Base-by-base conservation (phyloP, 2,797 vertebrate genomes). In the Craterocephalus amniculus region DNA sequence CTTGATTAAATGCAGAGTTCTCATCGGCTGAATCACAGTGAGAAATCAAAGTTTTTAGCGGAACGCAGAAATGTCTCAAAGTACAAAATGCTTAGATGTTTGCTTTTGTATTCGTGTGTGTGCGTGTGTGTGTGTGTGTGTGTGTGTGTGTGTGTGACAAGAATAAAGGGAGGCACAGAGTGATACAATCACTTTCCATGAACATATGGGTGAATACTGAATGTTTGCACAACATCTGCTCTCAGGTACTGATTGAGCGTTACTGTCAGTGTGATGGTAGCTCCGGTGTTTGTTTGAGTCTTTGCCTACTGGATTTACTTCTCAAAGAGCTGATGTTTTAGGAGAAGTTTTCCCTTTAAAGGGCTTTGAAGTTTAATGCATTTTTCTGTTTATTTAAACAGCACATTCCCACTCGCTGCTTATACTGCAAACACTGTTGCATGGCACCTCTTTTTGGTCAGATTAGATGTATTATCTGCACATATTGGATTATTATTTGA, bases 211-310 rank as follows among this genome's bases (percentile, higher is more conserved):
- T 32, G 63, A 27, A 79, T 54, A 29, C 45, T 57, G 52, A 61
- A 67, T 73, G 72, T 80, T 75, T 86, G 64, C 66, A 52, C 40
- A 76, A 54, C 65, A 73, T 66, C 61, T 79, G 72, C 26, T 79
- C 20, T 4, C 27, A 63, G 16, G 38, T 24, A 38, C 26, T 36
- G 62, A 75, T n/a, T 55, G 29, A 78, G 63, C 43, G 74, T 49
- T 59, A 22, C 35, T 55, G 63, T 54, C 20, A 20, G 48, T 34
- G 31, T 29, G 26, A 35, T 49, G 29, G 22, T 55, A 26, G 31
- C 43, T 65, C 35, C 40, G 11, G 29, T 49, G 56, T 65, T 63
- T 55, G 24, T 43, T 27, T 58, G 4, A 58, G 12, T 63, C 20
- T 24, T 58, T 45, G 59, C 58, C 4, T 40, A 11, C 6, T 54